These are phyloP conservation scores for Argopecten irradians DNA, from an alignment of 1,140 invertebrate species.

Conservation along the genomic window DNA sequence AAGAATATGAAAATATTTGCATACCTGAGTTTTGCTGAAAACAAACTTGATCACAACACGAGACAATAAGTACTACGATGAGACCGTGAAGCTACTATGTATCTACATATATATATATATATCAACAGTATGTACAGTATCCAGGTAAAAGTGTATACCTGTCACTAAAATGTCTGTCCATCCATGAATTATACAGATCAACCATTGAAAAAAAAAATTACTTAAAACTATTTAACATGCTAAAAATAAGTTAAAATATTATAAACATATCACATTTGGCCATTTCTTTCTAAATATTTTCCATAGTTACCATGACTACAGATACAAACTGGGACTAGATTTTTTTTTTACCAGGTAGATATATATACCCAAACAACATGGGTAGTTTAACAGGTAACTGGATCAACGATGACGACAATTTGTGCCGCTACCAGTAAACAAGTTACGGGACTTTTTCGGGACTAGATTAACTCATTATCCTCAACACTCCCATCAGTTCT, in stretches of 20 bases:
- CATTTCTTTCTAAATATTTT: constrained; percentile 12
- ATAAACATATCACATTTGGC: constrained; percentile 22
- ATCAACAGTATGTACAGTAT: background rate
- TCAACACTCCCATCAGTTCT: background rate
- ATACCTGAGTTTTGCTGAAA: constrained; percentile 21
- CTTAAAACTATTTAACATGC: constrained; percentile 12
- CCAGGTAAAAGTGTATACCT: background rate
- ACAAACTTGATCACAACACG: background rate
- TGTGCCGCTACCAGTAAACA: background rate
- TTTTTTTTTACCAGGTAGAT: background rate
- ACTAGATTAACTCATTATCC: background rate
- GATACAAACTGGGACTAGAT: constrained; percentile 6
- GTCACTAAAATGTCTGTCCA: background rate
- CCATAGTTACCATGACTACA: background rate
- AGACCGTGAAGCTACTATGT: background rate
- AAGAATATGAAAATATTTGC: constrained; percentile 23
- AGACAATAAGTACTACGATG: background rate
- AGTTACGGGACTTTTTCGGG: background rate
- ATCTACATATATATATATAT: background rate
- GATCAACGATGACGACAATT: background rate
- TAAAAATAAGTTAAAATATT: constrained; percentile 24
- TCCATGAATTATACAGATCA: background rate
- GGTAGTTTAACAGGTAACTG: background rate
- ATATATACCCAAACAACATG: background rate
- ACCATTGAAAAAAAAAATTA: background rate